Percentiles rank a stretch among this genome's conserved stretches.
Evolutionary conservation across 2,888 invertebrate species (phyloP).

Genomic region (Macropis europaea): DNA sequence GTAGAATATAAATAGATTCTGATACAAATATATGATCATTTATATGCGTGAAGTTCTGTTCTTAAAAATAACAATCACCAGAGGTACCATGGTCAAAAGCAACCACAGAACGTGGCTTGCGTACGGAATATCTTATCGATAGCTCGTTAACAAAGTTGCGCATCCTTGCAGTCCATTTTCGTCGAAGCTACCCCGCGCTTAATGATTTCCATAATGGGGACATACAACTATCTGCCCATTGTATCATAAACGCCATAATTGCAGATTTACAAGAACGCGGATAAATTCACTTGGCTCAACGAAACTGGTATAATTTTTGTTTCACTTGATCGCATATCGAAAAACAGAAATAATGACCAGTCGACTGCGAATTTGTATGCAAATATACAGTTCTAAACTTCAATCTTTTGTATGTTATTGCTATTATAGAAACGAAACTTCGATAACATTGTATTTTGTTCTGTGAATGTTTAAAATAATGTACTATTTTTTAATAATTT

Average conservation of each 20-base stretch:
- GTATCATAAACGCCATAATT: slow-evolving; percentile 41
- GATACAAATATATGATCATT: not conserved
- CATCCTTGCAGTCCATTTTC: slow-evolving; percentile 25
- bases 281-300: too few relatives aligned
- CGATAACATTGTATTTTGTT: too few relatives aligned
- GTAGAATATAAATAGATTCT: not conserved
- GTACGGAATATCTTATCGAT: slow-evolving; percentile 34
- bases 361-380: too few relatives aligned
- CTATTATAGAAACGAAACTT: too few relatives aligned
- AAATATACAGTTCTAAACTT: too few relatives aligned
- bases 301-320: too few relatives aligned
- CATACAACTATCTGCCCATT: slow-evolving; percentile 7
- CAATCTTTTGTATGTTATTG: too few relatives aligned
- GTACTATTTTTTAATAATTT: too few relatives aligned
- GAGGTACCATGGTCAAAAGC: slow-evolving; percentile 9
- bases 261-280: not conserved
- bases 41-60: slow-evolving; percentile 1
- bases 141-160: slow-evolving; percentile 33
- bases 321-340: too few relatives aligned
- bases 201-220: slow-evolving; percentile 33
- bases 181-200: not conserved
- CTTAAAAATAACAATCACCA: not conserved
- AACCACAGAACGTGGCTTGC: slow-evolving; percentile 4
- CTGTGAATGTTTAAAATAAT: too few relatives aligned
- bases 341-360: too few relatives aligned